Evolutionary conservation across 2,113 vertebrate species (phyloP), one percentile per base, ranked within the genome.

Genomic region (Apteryx mantelli): DNA sequence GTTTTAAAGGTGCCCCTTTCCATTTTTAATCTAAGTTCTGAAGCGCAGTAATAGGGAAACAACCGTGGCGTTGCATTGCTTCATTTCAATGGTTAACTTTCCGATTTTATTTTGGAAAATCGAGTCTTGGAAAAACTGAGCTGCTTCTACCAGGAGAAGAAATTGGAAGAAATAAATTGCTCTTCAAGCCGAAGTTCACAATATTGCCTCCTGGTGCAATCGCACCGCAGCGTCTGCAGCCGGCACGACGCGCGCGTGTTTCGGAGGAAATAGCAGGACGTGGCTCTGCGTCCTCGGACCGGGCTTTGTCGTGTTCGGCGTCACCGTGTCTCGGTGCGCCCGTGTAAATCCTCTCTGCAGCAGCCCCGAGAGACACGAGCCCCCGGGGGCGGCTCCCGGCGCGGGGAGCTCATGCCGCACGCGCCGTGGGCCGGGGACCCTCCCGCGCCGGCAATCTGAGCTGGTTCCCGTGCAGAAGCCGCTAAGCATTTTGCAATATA

Each of bases 1-100:
- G 82, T 69, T 91, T 75, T 82, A 96, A 97, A 95, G 97, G 89
- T 95, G 81, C 97, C 76, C 89, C 84, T 94, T 95, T 95, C 90
- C 87, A 16, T 82, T 95, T 93, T 70, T 58, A 82, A 82, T 70
- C 61, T 36, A 10, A 7, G 89, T 34, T 71, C 94, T 84, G 75
- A 44, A 70, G 58, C 1, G 21, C 85, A 1, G 7, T 5, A 18
- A 2, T 2, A 2, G 82, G 85, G 64, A 52, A 74, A 56, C 19
- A 22, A 69, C 34, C 0, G 55, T 5, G 10, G 82, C 40, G 9
- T 42, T 2, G 2, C 17, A 73, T 26, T 40, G 4, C 65, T 58
- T 65, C 48, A 2, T 58, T 68, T 53, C 83, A 24, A 48, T 10
- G 77, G 86, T 91, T 82, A 82, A 93, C 32, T 61, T 17, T 18